Conservation (phyloP, 2,888 invertebrate genomes). For the Calephelis perditalis region DNA sequence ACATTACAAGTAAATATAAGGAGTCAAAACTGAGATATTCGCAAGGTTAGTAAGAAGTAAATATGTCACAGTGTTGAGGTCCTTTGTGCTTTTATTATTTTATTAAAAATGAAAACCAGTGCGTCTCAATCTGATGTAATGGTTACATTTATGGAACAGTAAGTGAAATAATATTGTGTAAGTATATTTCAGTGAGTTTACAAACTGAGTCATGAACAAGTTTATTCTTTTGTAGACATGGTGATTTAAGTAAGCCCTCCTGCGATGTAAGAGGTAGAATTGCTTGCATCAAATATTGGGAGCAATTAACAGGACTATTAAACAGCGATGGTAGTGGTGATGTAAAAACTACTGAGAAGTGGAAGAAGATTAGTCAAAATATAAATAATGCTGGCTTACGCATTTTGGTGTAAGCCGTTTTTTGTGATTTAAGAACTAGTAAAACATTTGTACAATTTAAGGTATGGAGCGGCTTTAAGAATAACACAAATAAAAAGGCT, state of each 20-base stretch:
- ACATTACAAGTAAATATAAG: too few species aligned
- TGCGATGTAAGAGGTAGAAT: conserved; percentile 18
- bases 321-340: conserved; percentile 28
- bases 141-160: conserved; percentile 17
- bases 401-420: too few species aligned
- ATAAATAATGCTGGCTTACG: too few species aligned
- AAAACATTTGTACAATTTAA: conserved; percentile 15
- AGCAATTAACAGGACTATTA: conserved; percentile 21
- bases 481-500: conserved; percentile 28
- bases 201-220: too few species aligned
- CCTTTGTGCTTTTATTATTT: too few species aligned
- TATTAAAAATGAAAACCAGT: conserved; percentile 16
- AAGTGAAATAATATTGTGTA: neutral
- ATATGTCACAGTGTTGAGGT: too few species aligned
- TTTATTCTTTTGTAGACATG: conserved; percentile 17
- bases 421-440: too few species aligned
- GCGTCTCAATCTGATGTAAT: conserved; percentile 16
- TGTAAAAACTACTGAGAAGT: conserved; percentile 27
- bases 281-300: conserved; percentile 22
- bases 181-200: too few species aligned
- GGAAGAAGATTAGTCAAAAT: conserved; percentile 27
- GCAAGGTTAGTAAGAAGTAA: too few species aligned
- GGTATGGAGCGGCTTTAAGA: conserved; percentile 34
- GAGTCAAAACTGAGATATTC: too few species aligned
- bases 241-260: conserved; percentile 20